Conservation (phyloP, 1,140 invertebrate genomes). For the Heliothis virescens region DNA sequence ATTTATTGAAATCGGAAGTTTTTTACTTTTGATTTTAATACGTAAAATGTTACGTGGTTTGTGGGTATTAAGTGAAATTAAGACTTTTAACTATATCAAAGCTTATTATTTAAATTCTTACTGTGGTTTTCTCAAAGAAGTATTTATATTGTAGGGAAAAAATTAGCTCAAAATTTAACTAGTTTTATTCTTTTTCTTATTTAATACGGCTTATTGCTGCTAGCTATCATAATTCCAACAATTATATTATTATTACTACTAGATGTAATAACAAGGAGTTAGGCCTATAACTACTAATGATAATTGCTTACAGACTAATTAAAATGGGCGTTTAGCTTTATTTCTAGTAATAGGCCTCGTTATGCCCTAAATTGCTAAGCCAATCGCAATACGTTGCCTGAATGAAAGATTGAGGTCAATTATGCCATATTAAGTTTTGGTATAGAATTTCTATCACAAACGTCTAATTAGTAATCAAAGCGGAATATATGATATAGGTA, state of each 20-base stretch:
- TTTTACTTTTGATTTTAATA: too few species aligned
- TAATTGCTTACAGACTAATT: neutral
- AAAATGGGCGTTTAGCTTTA: neutral
- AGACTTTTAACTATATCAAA: too few species aligned
- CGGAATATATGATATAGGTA: too few species aligned
- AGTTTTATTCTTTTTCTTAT: neutral
- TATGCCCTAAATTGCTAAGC: neutral
- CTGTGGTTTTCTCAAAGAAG: too few species aligned
- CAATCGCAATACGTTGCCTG: neutral
- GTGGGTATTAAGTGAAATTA: too few species aligned
- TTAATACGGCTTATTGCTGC: neutral
- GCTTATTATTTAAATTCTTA: too few species aligned
- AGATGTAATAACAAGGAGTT: slow-evolving; percentile 7
- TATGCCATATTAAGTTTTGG: neutral
- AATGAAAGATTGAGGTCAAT: neutral
- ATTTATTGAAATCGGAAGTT: too few species aligned
- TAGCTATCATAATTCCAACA: neutral
- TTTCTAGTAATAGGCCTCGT: neutral
- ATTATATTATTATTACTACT: slow-evolving; percentile 1
- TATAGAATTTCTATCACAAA: too few species aligned
- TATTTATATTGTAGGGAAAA: too few species aligned
- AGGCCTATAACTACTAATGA: neutral
- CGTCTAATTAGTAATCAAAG: too few species aligned
- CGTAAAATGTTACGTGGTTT: too few species aligned
- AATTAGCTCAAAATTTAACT: too few species aligned